Evolutionary conservation across 1,140 invertebrate genomes (phyloP).

Genomic region (Caenorhabditis briggsae): DNA sequence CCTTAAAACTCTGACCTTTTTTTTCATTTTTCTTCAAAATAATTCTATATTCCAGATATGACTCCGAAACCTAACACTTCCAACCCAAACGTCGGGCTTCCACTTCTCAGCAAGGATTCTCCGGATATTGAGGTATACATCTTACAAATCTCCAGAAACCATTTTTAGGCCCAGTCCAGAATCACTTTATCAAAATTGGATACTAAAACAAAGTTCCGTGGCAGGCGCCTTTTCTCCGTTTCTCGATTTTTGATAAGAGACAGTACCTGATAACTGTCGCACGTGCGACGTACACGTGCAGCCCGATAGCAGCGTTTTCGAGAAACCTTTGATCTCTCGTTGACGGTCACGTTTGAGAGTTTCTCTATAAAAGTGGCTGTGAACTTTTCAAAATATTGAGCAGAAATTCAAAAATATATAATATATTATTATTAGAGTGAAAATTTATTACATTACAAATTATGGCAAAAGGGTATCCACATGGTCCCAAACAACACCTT

Average conservation of each 20-base stretch:
- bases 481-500: too few relatives aligned
- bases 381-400: not conserved
- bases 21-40: not conserved
- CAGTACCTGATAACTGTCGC: not conserved
- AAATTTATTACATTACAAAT: too few relatives aligned
- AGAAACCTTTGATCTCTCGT: constrained; percentile 22
- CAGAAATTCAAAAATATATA: too few relatives aligned
- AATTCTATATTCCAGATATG: not conserved
- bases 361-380: not conserved
- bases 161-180: too few relatives aligned
- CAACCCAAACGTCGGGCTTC: not conserved
- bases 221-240: not conserved
- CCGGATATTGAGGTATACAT: constrained; percentile 32
- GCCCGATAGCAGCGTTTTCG: not conserved
- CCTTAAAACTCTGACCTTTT: not conserved
- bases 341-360: not conserved
- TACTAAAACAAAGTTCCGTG: constrained; percentile 21
- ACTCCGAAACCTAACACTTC: constrained; percentile 23
- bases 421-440: not conserved
- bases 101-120: constrained; percentile 34
- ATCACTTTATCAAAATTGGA: not conserved
- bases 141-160: too few relatives aligned
- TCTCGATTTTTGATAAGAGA: not conserved
- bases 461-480: too few relatives aligned
- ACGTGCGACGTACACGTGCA: constrained; percentile 36